Conservation (phyloP, 2,113 vertebrate species). For the Osmerus eperlanus region DNA sequence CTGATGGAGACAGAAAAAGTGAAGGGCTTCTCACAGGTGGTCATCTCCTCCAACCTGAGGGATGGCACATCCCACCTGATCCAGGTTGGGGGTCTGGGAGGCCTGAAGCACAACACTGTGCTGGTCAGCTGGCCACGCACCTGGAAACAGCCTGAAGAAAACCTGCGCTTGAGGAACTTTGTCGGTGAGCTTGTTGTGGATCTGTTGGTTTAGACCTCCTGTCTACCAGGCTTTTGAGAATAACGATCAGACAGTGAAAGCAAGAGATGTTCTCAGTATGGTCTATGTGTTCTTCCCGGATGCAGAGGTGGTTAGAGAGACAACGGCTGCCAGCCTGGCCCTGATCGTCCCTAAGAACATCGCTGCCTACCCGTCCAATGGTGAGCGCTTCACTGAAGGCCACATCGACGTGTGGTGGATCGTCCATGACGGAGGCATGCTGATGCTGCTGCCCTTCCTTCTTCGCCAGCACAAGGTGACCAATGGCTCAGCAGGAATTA, state of each 20-base stretch:
- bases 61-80: constrained; percentile 94
- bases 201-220: neutral
- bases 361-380: constrained; percentile 89
- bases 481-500: neutral
- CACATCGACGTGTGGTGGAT: constrained; percentile 99
- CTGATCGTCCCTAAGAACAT: constrained; percentile 95
- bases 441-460: constrained; percentile 98
- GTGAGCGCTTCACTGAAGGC: constrained; percentile 93
- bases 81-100: constrained; percentile 92
- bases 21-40: constrained; percentile 96
- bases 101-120: constrained; percentile 93
- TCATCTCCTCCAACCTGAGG: constrained; percentile 90
- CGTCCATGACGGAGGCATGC: constrained; percentile 95
- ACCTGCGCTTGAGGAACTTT: constrained; percentile 90
- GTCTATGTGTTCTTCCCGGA: constrained; percentile 4
- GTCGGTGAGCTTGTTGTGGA: constrained; percentile 74
- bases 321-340: constrained; percentile 88
- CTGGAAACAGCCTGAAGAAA: constrained; percentile 91
- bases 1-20: constrained; percentile 95
- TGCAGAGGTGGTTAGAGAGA: constrained; percentile 92
- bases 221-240: neutral
- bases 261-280: neutral
- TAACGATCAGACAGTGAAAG: neutral
- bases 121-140: constrained; percentile 92
- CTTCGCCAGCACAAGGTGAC: constrained; percentile 94